Base-by-base conservation (phyloP, 1,140 invertebrate species). In the Zaprionus ornatus region DNA sequence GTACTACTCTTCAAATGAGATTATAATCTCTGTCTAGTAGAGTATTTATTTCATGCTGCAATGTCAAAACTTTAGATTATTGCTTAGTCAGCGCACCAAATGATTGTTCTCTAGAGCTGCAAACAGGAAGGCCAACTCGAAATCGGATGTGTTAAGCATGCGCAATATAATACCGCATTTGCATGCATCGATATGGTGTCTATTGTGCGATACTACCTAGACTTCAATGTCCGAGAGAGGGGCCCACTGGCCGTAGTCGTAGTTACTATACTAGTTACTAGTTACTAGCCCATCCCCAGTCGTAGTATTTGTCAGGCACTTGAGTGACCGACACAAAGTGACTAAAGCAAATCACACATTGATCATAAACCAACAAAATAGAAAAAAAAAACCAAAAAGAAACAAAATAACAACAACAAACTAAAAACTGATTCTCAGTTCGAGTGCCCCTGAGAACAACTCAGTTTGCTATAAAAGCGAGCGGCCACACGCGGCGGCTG, bases 271-370 rank as follows among this genome's bases (percentile, higher is more conserved):
- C 40, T 45, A 45, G 40, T 32, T 29, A 19, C 17, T 35, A 27
- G 13, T 29, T 54, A 62, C 21, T 19, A 17, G 52, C 17, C 27
- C 29, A 48, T 25, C 25, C 48, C 55, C 17, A 61, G 60, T 52
- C 45, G 35, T 54, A 76, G 42, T 83, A 71, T 86, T 80, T 86
- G 83, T 62, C 50, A 73, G 75, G 27, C 73, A 83, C 84, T 86
- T 23, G 61, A 72, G 56, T 65, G 21, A 23, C 40, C 10, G 15
- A 55, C 40, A 70, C 59, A 55, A 69, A 69, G 45, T 69, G 66
- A 52, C 45, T 72, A 56, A 71, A 61, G 69, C 67, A 73, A 76
- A 74, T 56, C 79, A 54, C 64, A 76, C 65, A 65, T 65, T 74
- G 64, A 70, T 73, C 79, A 87, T 60, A 52, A 57, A 79, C 66